A percentile compares a stretch with the other conserved stretches of the same genome.
phyloP scores from a whole-genome alignment of 2,797 vertebrate species.

The Tragelaphus oryx region DNA sequence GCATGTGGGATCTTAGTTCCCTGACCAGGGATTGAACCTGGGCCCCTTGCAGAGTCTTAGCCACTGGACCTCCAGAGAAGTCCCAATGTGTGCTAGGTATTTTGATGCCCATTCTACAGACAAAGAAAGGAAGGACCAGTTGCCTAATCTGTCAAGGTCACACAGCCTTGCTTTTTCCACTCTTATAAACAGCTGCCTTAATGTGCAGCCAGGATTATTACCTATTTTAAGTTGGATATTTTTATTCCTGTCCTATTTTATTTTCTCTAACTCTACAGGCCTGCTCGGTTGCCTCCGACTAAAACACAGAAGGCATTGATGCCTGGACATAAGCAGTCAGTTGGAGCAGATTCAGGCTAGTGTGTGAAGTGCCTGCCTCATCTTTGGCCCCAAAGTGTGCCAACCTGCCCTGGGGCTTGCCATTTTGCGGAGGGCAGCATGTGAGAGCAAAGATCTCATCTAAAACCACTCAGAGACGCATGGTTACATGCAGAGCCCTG shows the following conservation, averaged over 20 bases:
- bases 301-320: not conserved
- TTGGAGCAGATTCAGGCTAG: not conserved
- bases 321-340: too few relatives aligned
- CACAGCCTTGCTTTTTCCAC: not conserved
- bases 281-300: not conserved
- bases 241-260: not conserved
- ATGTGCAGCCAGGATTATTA: not conserved
- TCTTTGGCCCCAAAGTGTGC: not conserved
- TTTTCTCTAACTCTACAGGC: not conserved
- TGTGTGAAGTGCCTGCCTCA: not conserved
- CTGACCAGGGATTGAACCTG: not conserved
- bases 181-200: not conserved
- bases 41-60: not conserved
- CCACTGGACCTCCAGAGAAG: not conserved
- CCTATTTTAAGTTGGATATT: not conserved
- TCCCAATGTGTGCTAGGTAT: not conserved
- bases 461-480: not conserved
- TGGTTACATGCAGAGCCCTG: fast-evolving
- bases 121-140: not conserved
- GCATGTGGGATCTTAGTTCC: not conserved
- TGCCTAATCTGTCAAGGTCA: not conserved
- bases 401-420: not conserved
- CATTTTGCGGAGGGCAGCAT: not conserved
- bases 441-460: not conserved
- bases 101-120: not conserved